Conservation (phyloP, 2,888 invertebrate genomes). For the Lomographa bimaculata region DNA sequence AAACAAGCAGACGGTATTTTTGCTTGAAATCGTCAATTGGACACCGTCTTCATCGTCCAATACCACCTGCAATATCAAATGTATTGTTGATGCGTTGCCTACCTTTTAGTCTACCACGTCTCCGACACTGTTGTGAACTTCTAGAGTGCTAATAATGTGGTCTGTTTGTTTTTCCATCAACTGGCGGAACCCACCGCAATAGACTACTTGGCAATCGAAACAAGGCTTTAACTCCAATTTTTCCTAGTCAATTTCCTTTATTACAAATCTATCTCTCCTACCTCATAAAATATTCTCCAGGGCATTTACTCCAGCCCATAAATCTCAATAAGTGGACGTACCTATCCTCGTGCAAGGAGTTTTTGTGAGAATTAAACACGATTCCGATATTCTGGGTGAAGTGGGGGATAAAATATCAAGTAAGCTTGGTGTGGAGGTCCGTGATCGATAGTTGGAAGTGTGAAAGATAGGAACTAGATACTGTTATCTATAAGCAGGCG, state of each 20-base stretch:
- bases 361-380: conserved; percentile 47
- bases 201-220: conserved; percentile 8
- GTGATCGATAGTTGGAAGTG: background rate
- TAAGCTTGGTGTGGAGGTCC: conserved; percentile 13
- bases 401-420: conserved; percentile 20
- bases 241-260: conserved; percentile 20
- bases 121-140: no score
- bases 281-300: conserved; percentile 24
- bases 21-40: no score
- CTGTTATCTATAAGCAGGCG: no score
- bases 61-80: no score
- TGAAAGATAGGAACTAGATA: no score
- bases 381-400: conserved; percentile 38
- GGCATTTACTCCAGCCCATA: conserved; percentile 27
- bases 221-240: conserved; percentile 5
- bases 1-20: no score
- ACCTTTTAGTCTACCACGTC: no score
- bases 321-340: conserved; percentile 35
- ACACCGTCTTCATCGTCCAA: no score
- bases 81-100: no score
- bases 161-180: no score
- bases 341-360: conserved; percentile 30
- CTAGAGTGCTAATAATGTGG: no score
- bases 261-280: conserved; percentile 18
- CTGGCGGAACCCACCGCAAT: no score